Base-by-base conservation (phyloP, 2,797 vertebrate genomes). In the Sebastes cheni region DNA sequence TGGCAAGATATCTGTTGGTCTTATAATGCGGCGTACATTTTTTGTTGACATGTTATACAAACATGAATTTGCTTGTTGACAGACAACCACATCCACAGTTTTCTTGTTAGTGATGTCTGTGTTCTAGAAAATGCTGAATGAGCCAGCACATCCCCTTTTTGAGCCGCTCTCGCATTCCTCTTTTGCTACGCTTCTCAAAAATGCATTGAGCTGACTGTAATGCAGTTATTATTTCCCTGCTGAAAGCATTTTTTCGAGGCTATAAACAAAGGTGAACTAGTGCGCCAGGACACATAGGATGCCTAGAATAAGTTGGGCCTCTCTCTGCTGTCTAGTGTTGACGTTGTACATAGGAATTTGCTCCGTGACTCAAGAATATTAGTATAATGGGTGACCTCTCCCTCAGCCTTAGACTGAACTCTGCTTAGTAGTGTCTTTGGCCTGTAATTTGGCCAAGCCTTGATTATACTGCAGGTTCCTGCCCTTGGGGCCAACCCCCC, bases 401-500 rank as follows among this genome's bases (percentile, higher is more conserved):
- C 86, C 55, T 90, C 87, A 88, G 80, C 85, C 90, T 56, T 64
- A 42, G 50, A 62, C 75, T 92, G 86, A 95, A 93, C 94, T 90
- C 86, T 72, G 72, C 73, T 91, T 83, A 88, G 78, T 66, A 12
- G 68, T 79, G 79, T 88, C 72, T 73, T 85, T 72, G 84, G 92
- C 84, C 90, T 95, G 90, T 95, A 94, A 95, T 95, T 96, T 95
- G 58, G 81, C 81, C 79, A 91, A 85, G 82, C 88, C 60, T 62
- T 89, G 90, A 94, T 95, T 91, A 92, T 80, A 77, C 77, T 75
- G 50, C 76, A 86, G 70, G 67, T 85, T 91, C 75, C 73, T 92
- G 84, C 73, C 92, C 87, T 67, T n/a, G 2, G 77, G 91, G 86
- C 61, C 60, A 13, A 76, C 9, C 55, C 50, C 32, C 50, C 11